These are phyloP conservation scores for Lonchura striata DNA, from an alignment of 2,113 vertebrate species.

Conservation along the genomic window DNA sequence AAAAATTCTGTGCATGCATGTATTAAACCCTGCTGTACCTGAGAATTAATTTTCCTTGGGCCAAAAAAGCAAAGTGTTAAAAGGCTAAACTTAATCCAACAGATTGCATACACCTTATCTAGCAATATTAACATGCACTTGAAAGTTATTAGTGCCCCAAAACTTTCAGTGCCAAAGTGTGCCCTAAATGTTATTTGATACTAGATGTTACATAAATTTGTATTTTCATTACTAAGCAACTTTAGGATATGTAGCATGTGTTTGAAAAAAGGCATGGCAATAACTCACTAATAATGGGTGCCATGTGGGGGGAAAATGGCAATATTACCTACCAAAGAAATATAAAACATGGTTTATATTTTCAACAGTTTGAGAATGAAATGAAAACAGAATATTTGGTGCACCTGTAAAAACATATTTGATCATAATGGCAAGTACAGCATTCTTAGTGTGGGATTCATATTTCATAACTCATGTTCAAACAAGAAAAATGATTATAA, in stretches of 20 bases:
- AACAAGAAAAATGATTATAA: constrained; percentile 88
- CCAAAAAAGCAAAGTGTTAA: background rate
- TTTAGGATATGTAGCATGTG: constrained; percentile 61
- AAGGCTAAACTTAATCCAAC: constrained; percentile 17
- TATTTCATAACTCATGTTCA: constrained; percentile 83
- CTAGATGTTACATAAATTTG: constrained; percentile 69
- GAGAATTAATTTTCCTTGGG: background rate
- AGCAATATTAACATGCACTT: constrained; percentile 40
- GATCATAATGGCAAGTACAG: constrained; percentile 83
- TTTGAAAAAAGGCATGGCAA: constrained; percentile 68
- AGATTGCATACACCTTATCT: constrained; percentile 51
- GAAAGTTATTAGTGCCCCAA: constrained; percentile 44
- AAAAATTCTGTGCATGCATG: background rate
- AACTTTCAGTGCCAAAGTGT: constrained; percentile 33
- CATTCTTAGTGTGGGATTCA: constrained; percentile 82
- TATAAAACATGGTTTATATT: constrained; percentile 81
- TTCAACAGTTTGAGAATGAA: constrained; percentile 82
- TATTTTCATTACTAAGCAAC: constrained; percentile 80
- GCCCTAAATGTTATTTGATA: constrained; percentile 48
- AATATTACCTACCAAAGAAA: constrained; percentile 73
- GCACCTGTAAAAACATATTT: constrained; percentile 92
- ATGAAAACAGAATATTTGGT: constrained; percentile 84
- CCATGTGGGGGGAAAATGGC: constrained; percentile 76
- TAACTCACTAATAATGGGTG: constrained; percentile 80
- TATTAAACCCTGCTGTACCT: background rate